Base-by-base conservation (phyloP, 2,888 invertebrate species). In the Dascillus cervinus region DNA sequence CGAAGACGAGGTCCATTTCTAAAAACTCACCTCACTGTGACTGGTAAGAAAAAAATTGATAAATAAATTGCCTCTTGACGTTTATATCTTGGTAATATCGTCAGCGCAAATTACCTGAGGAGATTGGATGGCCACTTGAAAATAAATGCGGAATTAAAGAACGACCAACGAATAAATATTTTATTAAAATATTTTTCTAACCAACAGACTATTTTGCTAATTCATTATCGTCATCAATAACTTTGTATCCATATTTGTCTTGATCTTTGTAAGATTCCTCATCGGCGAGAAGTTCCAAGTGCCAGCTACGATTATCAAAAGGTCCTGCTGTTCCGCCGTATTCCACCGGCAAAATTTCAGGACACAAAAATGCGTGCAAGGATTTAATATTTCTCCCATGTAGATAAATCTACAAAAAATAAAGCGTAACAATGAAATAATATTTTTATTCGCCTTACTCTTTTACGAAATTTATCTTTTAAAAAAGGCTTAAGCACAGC, bases 401-500 rank as follows among this genome's bases (percentile, higher is more conserved):
- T 43, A 75, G 67, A 49, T 67, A 70, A 42, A 74, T 66, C 64
- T 70, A 37, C 29, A 52, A 53, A 10, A 13, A 28, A n/a, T n/a
- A n/a, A n/a, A n/a, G n/a, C n/a, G 3, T 29, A 26, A 12, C 3
- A 32, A 28, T 17, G 11, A 5, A 22, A 22, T 9, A 22, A 22
- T 9, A 5, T 9, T 17, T 17, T 17, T 9, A 26, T 29, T 67
- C 76, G 72, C n/a, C n/a, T n/a, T 60, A 84, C 83, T 65, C 84
- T 74, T 52, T 70, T 79, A 60, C 77, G 78, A 14, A 88, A 72
- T 61, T 88, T 88, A 48, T 85, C 83, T 47, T 76, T 74, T 44
- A 87, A 74, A 56, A 88, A 82, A 4, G 86, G 87, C 64, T 86
- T 87, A 65, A 88, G 82, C 63, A 88, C 77, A 37, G 77, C 69